Evolutionary conservation across 2,113 vertebrate genomes (phyloP).

Genomic region (Eptesicus fuscus): DNA sequence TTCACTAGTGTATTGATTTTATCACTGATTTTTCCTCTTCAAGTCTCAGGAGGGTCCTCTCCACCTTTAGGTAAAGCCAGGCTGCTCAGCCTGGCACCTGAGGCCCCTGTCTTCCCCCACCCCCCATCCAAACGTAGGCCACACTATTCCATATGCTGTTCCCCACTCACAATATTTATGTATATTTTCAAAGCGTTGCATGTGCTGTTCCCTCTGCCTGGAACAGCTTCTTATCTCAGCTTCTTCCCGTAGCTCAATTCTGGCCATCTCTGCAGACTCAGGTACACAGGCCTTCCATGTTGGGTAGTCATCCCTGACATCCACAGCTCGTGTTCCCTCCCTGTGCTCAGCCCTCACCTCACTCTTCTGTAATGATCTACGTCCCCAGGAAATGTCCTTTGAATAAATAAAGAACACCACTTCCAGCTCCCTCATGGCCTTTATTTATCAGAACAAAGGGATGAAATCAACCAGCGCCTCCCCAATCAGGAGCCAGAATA

Average conservation of each 20-base stretch:
- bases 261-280: not conserved
- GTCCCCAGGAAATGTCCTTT: not conserved
- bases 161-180: not conserved
- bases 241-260: not conserved
- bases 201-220: not conserved
- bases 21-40: not conserved
- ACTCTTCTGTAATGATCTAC: not conserved
- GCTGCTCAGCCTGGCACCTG: not conserved
- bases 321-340: not conserved
- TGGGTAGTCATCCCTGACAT: not conserved
- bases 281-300: not conserved
- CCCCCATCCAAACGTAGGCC: not conserved
- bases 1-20: not conserved
- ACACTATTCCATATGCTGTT: not conserved
- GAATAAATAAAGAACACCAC: not conserved
- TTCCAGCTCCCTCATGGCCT: not conserved
- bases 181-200: not conserved
- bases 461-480: constrained; percentile 7
- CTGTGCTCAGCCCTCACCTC: not conserved
- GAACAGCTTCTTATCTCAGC: not conserved
- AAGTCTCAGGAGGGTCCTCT: not conserved
- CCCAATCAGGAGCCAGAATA: not conserved
- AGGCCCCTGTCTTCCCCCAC: not conserved
- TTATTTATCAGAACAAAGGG: not conserved
- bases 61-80: not conserved